Evolutionary conservation across 2,113 vertebrate genomes (phyloP), one percentile per base, ranked within the genome.

Genomic region (Salvelinus sp.): DNA sequence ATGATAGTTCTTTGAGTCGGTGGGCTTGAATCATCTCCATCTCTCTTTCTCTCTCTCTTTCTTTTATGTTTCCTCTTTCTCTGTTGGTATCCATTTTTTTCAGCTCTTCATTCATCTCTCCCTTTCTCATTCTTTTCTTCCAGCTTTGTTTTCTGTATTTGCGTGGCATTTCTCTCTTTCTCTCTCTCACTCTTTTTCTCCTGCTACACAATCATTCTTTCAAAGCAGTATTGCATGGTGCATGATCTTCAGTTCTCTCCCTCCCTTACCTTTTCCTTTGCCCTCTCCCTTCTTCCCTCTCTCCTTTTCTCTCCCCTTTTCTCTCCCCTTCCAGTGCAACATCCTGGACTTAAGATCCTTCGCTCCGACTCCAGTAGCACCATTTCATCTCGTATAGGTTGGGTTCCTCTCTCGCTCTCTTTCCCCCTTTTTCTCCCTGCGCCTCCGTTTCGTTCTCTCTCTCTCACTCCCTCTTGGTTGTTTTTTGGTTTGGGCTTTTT

Each of bases 371-470:
- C 95, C 93, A 95, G 95, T 94, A 95, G 95, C 93, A 96, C 95
- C 90, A 94, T 97, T 94, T 95, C 95, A 94, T 96, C 95, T 94
- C 94, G 94, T 92, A 93, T 97, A 96, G 96, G 96, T 97, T 93
- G 92, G 93, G 82, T 86, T 71, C 90, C 84, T 87, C 89, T 82
- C 88, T 87, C 86, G 91, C 33, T 69, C 79, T 82, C 79, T 23
- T 75, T 68, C 70, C 48, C 82, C 82, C 74, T 38, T 72, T 80
- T 76, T 3, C 66, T 23, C 62, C 78, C 70, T 62, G 10, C 47
- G 20, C 64, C 57, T 71, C 30, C 48, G 73, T 62, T 25, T 13
- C 44, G 48, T 16, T 13, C 57, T 75, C 73, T 83, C 77, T 38
- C 77, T 38, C 72, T 78, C 47, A 22, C 54, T 18, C 20, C 47